Conservation (phyloP, 2,797 vertebrate genomes). For the Sebastolobus alascanus region DNA sequence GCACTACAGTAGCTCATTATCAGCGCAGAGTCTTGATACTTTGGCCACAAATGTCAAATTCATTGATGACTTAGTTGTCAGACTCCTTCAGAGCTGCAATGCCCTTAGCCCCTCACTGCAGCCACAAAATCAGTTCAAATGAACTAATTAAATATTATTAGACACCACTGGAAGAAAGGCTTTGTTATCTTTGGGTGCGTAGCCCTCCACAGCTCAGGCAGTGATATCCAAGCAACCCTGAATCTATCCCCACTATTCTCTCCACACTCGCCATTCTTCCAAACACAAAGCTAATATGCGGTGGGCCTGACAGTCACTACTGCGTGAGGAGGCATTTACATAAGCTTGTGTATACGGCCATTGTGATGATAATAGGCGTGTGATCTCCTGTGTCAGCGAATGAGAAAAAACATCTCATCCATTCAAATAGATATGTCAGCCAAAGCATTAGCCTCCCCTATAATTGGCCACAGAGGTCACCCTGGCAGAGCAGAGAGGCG, state of each 20-base stretch:
- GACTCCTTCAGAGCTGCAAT: conserved; percentile 14
- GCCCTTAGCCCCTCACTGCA: conserved; percentile 24
- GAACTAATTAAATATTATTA: conserved; percentile 69
- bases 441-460: conserved; percentile 74
- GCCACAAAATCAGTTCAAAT: conserved; percentile 42
- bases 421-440: conserved; percentile 79
- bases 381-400: conserved; percentile 80
- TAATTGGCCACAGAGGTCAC: conserved; percentile 83
- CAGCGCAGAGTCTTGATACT: conserved; percentile 10
- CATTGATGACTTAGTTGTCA: conserved; percentile 37
- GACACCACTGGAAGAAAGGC: conserved; percentile 30
- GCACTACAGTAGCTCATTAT: conserved; percentile 23
- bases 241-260: conserved; percentile 67
- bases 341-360: conserved; percentile 74
- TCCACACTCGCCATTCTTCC: conserved; percentile 68
- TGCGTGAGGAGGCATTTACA: conserved; percentile 76
- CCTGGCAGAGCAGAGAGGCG: conserved; percentile 58
- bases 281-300: conserved; percentile 79
- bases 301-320: conserved; percentile 65
- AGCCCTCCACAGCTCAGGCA: conserved; percentile 50
- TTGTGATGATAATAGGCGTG: conserved; percentile 81
- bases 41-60: conserved; percentile 31
- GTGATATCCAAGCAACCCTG: conserved; percentile 64
- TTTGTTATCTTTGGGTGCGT: conserved; percentile 59
- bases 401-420: conserved; percentile 74